Evolutionary conservation across 2,888 invertebrate genomes (phyloP), one percentile per base, ranked within the genome.

Genomic region (Watsonalla cultraria): DNA sequence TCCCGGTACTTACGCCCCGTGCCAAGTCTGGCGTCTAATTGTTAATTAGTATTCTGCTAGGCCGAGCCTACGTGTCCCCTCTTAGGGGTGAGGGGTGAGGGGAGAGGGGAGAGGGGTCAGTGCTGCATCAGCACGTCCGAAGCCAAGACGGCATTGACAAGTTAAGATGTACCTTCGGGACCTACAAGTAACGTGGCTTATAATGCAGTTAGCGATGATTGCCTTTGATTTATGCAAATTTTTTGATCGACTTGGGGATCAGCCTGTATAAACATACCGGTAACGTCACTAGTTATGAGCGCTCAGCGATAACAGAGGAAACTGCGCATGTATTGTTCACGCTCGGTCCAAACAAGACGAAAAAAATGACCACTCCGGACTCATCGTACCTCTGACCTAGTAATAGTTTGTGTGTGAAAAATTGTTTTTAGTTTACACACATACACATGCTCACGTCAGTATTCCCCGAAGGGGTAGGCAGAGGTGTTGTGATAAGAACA

Each of bases 31-130:
- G 65, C 65, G 61, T 56, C 74, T 86, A 86, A 85, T 86, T 85
- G 84, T 83, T 84, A 86, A 88, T 88, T 86, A 86, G 86, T 84
- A 87, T 87, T 82, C 87, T 70, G 57, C 72, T 64, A 78, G 81
- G 78, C 80, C 84, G 73, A 66, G 86, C 85, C 85, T 85, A 84
- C 84, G 84, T 84, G 84, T 66, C 62, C 69, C 64, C 68, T 70
- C 68, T 59, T 51, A 35, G 54, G 64, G 59, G 57, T 56, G 58
- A 64, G 63, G 65, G 58, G 49, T 51, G 57, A 53, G 61, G 59
- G 61, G 45, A 47, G 67, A 67, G 54, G 57, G 56, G 60, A 61
- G 64, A 62, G 63, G 61, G 70, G 73, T 64, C 66, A 66, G 63
- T 68, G 76, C 80, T 74, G 80, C 80, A 77, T 81, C 82, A 68